These are phyloP conservation scores for Eupithecia centaureata DNA, from an alignment of 2,888 invertebrate species.

Conservation along the genomic window DNA sequence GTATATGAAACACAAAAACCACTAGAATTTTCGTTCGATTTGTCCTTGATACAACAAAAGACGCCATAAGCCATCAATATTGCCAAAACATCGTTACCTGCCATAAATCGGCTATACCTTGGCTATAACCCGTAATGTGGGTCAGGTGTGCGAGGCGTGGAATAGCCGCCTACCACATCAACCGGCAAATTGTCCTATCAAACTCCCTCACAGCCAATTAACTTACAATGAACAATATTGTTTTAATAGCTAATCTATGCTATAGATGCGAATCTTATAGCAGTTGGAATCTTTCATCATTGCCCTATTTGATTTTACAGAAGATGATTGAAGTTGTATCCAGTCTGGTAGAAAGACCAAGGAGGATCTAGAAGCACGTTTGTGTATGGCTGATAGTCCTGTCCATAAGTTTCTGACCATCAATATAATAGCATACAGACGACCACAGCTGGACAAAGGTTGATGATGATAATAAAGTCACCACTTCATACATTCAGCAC, in stretches of 20 bases:
- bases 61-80: constrained; percentile 16
- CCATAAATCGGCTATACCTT: constrained; percentile 13
- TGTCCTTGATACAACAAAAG: constrained; percentile 10
- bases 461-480: too few relatives aligned
- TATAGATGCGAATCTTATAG: not conserved
- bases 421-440: too few relatives aligned
- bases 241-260: constrained; percentile 7
- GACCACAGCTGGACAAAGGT: too few relatives aligned
- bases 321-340: too few relatives aligned
- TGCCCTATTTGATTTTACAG: not conserved
- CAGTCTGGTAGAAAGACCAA: too few relatives aligned
- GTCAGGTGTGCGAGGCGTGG: constrained; percentile 32
- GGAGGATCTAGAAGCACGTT: too few relatives aligned
- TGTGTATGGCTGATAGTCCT: too few relatives aligned
- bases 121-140: constrained; percentile 26
- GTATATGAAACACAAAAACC: not conserved
- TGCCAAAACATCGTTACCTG: constrained; percentile 22
- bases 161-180: constrained; percentile 23
- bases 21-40: not conserved
- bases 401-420: too few relatives aligned
- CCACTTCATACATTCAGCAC: too few relatives aligned
- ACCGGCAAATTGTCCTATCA: constrained; percentile 40
- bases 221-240: constrained; percentile 18
- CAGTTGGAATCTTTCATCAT: not conserved
- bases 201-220: constrained; percentile 26